Percentiles rank a stretch among this genome's conserved stretches.
Conservation (phyloP, 2,113 vertebrate species). For the Actenoides hombroni region DNA sequence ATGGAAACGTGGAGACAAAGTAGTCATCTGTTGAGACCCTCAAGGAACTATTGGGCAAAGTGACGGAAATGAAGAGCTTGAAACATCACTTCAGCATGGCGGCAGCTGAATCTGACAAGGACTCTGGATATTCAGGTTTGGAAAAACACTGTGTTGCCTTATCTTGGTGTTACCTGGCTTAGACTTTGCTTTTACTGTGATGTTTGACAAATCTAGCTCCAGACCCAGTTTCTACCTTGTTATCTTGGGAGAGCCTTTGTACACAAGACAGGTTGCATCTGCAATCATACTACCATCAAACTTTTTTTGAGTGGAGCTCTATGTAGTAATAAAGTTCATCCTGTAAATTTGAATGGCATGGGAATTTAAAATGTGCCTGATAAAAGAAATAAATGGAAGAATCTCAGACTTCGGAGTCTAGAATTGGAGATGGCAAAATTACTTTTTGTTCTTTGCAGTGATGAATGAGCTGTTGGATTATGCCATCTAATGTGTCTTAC, state of each 20-base stretch:
- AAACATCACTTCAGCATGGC: constrained; percentile 34
- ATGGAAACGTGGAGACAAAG: constrained; percentile 48
- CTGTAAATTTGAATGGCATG: neutral
- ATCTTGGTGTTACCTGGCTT: neutral
- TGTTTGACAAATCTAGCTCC: neutral
- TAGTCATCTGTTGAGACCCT: neutral
- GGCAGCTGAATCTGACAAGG: constrained; percentile 80
- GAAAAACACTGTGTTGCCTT: neutral
- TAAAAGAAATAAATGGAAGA: neutral
- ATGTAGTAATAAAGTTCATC: neutral
- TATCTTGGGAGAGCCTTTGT: neutral
- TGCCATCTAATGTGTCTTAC: neutral
- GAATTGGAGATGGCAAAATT: neutral
- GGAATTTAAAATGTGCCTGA: neutral
- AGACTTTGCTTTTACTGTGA: neutral
- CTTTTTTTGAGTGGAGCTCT: neutral
- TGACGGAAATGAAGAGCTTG: constrained; percentile 54
- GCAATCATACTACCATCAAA: neutral
- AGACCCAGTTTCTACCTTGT: neutral
- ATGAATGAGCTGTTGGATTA: neutral
- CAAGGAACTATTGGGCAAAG: constrained; percentile 35
- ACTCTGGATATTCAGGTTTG: constrained; percentile 90
- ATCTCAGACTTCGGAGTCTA: neutral
- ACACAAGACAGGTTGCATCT: neutral
- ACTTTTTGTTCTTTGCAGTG: neutral